Base-by-base conservation (phyloP, 2,797 vertebrate species). In the Oophaga sylvatica region DNA sequence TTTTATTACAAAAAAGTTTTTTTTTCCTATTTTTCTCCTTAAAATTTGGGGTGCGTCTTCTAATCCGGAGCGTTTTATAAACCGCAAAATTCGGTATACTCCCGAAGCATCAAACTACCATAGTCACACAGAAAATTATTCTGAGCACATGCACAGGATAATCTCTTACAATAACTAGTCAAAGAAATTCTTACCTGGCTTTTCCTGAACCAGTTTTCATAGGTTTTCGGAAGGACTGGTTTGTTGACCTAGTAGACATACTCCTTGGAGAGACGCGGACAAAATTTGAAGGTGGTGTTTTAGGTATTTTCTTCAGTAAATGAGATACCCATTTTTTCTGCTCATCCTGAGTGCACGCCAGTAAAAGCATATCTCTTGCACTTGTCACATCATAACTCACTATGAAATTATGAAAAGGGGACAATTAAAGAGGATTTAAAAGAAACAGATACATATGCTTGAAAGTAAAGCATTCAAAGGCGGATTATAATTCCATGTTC, bases 271-370 rank as follows among this genome's bases (percentile, higher is more conserved):
- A 99, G 71, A 97, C 96, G 92, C 98, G 96, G 81, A 97, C 95
- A 93, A 99, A 99, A 80, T 95, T 95, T 75, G 97, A 94, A 1
- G 98, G 98, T 22, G 98, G 97, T 8, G 97, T 98, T 92, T 99
- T 99, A 35, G 98, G 98, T 80, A 99, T 99, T 94, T 99, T 99
- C 95, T 99, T 99, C 93, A 98, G 96, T 88, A 99, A 97, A 93
- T 99, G 98, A 90, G 97, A 97, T 48, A 99, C 98, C 98, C 98
- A 99, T 91, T 98, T 99, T 94, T 99, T 99, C 94, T 99, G 98
- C 92, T 99, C 98, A 57, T 99, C 98, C 92, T 99, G 98, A 93
- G 97, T 97, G 90, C 97, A 94, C 31, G 98, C 98, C 93, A 99
- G 91, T 85, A 99, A 93, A 90, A 99, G 95, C 97, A 99, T 97